Evolutionary conservation across 2,888 invertebrate genomes (phyloP), one percentile per base, ranked within the genome.

Genomic region (Polymixis flavicincta): DNA sequence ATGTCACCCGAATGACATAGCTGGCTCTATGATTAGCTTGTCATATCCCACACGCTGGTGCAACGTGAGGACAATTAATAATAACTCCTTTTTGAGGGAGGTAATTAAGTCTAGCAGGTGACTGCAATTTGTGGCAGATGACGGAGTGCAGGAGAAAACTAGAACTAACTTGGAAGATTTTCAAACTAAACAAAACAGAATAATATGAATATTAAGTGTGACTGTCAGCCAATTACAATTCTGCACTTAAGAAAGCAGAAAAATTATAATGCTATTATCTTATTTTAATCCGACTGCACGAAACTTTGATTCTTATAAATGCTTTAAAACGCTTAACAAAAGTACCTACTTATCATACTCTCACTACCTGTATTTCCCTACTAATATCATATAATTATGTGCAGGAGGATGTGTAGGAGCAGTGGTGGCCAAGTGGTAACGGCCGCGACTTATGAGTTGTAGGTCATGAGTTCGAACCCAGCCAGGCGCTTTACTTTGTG

Each of bases 11-110:
- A 7, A 45, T 54, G 42, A 28, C 17, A 28, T 11, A 19, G 2
- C 48, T 60, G 28, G 22, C 65, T 54, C 8, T 71, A 52, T 67
- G n/a, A 54, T 54, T 45, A 28, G n/a, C 7, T 54, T 25, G 25
- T 25, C 48, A 14, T 57, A 22, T 37, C 19, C 48, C 14, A 11
- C 25, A 17, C 17, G 25, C 17, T 42, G 17, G 11, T 17, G 0
- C 7, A 48, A 57, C 72, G 22, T 71, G 19, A 22, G 25, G 7
- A 48, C 25, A 11, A 59, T 70, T 25, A 59, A 72, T 50, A 59
- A 42, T 73, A 50, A 25, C 28, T 50, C 13, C 28, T 17, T 59
- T 71, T 71, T 59, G 37, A 11, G 2, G 9, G 3, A 42, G 28
- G 25, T 59, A 28, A 73, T 71, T 59, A 50, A 13, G 22, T 13